Base-by-base conservation (phyloP, 92 coral and sea anemone species). In the Zoanthus gigantus region DNA sequence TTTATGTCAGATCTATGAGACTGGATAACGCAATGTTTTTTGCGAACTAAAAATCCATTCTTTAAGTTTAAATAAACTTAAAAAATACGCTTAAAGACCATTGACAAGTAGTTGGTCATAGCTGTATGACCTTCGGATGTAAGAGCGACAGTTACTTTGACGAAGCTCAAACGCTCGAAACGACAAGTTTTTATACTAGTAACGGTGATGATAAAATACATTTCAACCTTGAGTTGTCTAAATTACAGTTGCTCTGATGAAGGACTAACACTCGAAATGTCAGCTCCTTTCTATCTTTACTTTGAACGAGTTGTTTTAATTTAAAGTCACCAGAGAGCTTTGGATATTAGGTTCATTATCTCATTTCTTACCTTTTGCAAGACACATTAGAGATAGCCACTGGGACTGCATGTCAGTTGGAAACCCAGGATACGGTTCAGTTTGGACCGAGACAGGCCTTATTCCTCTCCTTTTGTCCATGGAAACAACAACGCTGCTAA, bases 391-490 rank as follows among this genome's bases (percentile, higher is more conserved):
- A 13, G 94, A 88, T 17, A 87, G 72, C 94, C 94, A 91, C 18
- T 84, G 94, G n/a, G 94, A 91, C 72, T 91, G 94, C 83, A 91
- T 71, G 75, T 91, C 94, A 4, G 94, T 91, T 6, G 94, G 94
- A 46, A 91, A 91, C n/a, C 92, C 94, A 16, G 94, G 94, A 54
- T 83, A 88, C 3, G 94, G 92, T 34, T 31, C 45, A 5, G 94
- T 91, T 14, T 0, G 52, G 75, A 91, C 88, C 16, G 86, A 46
- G 12, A 91, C 88, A 0, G 94, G 85, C 4, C 9, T 23, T 11
- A 88, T 30, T 5, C 31, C 3, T 31, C 28, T 5, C 11, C 13
- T 3, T 8, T 30, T 16, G 14, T 31, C 58, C 71, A 77, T 69
- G n/a, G 46, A 48, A 13, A 89, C 83, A n/a, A 78, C 68, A 0